phyloP scores from a whole-genome alignment of 2,113 vertebrate species.

The Sarotherodon lohbergeri region DNA sequence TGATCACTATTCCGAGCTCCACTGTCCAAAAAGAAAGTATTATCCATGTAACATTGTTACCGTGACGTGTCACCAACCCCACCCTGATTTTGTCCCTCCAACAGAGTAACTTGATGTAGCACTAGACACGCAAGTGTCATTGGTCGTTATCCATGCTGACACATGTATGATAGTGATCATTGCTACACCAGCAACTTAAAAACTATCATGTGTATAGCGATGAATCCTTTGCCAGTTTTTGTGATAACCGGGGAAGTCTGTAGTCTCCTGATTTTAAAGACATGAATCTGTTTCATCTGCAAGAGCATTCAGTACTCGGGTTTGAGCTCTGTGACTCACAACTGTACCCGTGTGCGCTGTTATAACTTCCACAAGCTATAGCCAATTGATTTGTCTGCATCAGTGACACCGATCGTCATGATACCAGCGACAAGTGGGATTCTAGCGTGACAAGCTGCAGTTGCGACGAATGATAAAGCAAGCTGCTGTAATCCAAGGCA shows the following conservation, averaged over 20 bases:
- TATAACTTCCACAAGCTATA: not conserved
- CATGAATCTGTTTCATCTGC: not conserved
- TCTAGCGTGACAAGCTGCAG: not conserved
- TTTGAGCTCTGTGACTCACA: not conserved
- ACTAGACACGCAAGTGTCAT: not conserved
- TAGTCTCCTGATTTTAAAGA: not conserved
- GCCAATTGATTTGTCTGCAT: not conserved
- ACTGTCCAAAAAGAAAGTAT: not conserved
- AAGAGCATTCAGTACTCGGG: not conserved
- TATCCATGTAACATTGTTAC: constrained; percentile 7
- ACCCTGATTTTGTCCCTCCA: not conserved
- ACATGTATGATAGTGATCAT: not conserved
- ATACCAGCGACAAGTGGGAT: not conserved
- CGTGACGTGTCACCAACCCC: not conserved
- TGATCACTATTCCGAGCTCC: not conserved
- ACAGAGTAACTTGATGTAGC: constrained; percentile 24
- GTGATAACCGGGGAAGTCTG: not conserved
- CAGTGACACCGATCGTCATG: not conserved
- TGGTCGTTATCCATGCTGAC: not conserved
- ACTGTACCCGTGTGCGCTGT: not conserved
- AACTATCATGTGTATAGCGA: not conserved
- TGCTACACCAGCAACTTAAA: not conserved
- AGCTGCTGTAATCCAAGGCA: constrained; percentile 5
- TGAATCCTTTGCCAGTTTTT: not conserved
- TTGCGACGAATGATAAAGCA: not conserved